Evolutionary conservation across 2,888 invertebrate genomes (phyloP), one percentile per base, ranked within the genome.

Genomic region (Ectemnius lituratus): DNA sequence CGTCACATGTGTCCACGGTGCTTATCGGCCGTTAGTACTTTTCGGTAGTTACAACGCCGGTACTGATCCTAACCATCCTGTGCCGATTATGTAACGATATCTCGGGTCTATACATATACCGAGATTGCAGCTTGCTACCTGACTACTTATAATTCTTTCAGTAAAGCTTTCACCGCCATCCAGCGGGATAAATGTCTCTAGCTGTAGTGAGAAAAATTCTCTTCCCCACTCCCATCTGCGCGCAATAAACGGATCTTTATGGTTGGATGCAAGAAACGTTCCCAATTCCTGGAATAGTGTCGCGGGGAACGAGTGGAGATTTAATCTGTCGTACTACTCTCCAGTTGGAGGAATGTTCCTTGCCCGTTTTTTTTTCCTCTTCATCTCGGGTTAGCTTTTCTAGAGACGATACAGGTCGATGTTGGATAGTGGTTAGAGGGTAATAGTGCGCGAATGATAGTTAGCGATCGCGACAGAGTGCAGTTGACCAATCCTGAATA

Each of bases 11-110:
- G 37, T 20, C n/a, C 16, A 16, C 52, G 28, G 47, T 65, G 63
- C 73, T 73, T 81, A 61, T 70, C 46, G 69, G n/a, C 8, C 59
- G 61, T 73, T 52, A 62, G 73, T 64, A 78, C 64, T 78, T 81
- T 70, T 63, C 73, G 49, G 20, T 59, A 68, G 70, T 76, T 71
- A 20, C 59, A 14, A 16, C n/a, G 52, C 47, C 47, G 23, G 64
- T 52, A 47, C 47, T 45, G 37, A n/a, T 46, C 59, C 20, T 52
- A 4, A 64, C 37, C 64, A 62, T 23, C 58, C 56, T 59, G 5
- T 45, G 27, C 20, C 13, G 70, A 75, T 70, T 77, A 67, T 66
- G 56, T 6, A 1, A 45, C 59, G 45, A 4, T 49, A 52, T 58
- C 65, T 66, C 37, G n/a, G 5, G n/a, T 52, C 5, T 16, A 52